Conservation (phyloP, 2,888 invertebrate species). For the Ornithoptera priamus region DNA sequence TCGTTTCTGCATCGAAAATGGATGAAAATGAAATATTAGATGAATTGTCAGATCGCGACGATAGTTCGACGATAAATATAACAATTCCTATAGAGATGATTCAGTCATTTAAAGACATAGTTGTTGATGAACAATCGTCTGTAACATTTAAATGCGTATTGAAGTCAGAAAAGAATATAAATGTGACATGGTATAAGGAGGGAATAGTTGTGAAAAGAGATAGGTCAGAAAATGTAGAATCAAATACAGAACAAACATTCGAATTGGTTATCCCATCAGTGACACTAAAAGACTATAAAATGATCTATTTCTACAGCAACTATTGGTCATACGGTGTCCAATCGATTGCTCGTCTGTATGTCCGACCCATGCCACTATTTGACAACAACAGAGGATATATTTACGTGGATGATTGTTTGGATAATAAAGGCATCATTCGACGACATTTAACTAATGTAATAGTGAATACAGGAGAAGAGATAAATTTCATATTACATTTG, state of each 20-base stretch:
- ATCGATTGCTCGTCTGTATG: constrained; percentile 34
- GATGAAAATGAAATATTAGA: no score
- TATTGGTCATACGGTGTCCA: no score
- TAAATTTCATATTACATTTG: constrained; percentile 38
- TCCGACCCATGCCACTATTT: constrained; percentile 29
- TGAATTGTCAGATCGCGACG: no score
- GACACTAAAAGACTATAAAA: no score
- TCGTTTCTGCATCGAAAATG: no score
- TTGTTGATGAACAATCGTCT: constrained; percentile 34
- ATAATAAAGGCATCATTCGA: constrained; percentile 26
- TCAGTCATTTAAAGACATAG: constrained; percentile 37
- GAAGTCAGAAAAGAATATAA: constrained; percentile 26
- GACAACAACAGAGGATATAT: constrained; percentile 28
- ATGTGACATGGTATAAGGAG: constrained; percentile 41
- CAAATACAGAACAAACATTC: constrained; percentile 32
- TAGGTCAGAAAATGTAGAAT: constrained; percentile 34
- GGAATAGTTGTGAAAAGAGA: constrained; percentile 33
- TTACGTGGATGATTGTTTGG: constrained; percentile 24
- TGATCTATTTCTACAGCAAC: no score
- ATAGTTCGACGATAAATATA: not conserved
- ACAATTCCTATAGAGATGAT: constrained; percentile 33
- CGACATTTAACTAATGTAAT: constrained; percentile 36
- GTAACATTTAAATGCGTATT: constrained; percentile 41
- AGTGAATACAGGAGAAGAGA: constrained; percentile 34
- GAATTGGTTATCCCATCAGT: constrained; percentile 36